Percentiles rank a stretch among this genome's conserved stretches.
These are phyloP conservation scores for Cylindroiulus punctatus DNA, from an alignment of 2,888 invertebrate species.

Conservation along the genomic window DNA sequence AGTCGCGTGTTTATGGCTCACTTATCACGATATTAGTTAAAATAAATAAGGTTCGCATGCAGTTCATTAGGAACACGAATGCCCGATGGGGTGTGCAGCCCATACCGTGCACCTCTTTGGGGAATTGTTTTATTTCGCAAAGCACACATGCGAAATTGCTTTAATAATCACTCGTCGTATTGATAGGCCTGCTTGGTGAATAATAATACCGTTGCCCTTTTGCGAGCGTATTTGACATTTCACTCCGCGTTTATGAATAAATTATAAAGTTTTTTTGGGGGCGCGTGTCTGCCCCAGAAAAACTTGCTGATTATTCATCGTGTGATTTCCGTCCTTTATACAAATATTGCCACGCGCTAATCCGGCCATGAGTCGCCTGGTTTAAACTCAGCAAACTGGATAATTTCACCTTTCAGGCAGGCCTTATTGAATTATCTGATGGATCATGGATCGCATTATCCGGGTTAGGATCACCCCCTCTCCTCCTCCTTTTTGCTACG, in stretches of 20 bases:
- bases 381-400: constrained; percentile 4
- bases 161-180: constrained; percentile 29
- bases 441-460: constrained; percentile 23
- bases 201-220: constrained; percentile 20
- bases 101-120: background rate
- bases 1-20: constrained; percentile 34
- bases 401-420: constrained; percentile 29
- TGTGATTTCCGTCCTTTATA: constrained; percentile 9
- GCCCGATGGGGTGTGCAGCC: background rate
- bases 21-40: constrained; percentile 30
- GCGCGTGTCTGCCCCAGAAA: background rate
- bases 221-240: background rate
- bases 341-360: constrained; percentile 31
- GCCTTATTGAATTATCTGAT: constrained; percentile 34
- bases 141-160: constrained; percentile 26
- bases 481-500: background rate
- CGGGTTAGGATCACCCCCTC: constrained; percentile 15
- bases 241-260: constrained; percentile 6
- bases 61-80: constrained; percentile 3
- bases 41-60: constrained; percentile 26
- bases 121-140: constrained; percentile 34
- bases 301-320: constrained; percentile 13
- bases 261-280: background rate
- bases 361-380: background rate
- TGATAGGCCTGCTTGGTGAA: constrained; percentile 42